A percentile compares a stretch with the other conserved stretches of the same genome.
phyloP scores from a whole-genome alignment of 92 coral and sea anemone genomes.

The Umimayanthus kanabou region DNA sequence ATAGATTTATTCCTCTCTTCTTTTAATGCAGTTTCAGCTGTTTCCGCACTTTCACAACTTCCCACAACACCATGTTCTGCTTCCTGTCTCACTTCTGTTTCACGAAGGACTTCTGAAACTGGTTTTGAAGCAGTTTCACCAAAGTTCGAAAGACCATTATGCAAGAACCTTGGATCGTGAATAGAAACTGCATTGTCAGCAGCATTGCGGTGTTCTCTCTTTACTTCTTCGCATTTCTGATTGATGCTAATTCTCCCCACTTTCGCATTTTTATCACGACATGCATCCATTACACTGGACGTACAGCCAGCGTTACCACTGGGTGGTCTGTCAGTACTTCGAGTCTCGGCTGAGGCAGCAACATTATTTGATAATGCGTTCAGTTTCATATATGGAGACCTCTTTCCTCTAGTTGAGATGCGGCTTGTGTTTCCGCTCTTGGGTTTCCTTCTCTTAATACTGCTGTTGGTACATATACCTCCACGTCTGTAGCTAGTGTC shows the following conservation, averaged over 20 bases:
- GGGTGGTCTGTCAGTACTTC: background rate
- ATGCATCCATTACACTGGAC: background rate
- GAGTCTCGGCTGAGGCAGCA: background rate
- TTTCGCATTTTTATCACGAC: background rate
- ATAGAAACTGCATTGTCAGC: background rate
- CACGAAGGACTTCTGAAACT: background rate
- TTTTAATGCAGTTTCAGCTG: background rate
- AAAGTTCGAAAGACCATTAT: background rate
- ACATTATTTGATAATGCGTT: background rate
- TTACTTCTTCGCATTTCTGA: background rate
- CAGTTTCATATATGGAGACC: background rate
- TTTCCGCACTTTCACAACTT: background rate
- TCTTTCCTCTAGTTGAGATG: background rate
- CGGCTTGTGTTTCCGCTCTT: conserved; percentile 2
- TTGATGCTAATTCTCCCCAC: background rate
- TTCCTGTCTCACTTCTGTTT: background rate
- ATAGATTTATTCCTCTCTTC: background rate
- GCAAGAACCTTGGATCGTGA: background rate
- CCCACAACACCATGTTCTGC: no score
- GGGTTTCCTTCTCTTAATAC: background rate
- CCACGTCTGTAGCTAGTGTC: conserved; percentile 3
- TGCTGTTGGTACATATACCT: background rate
- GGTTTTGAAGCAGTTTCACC: background rate
- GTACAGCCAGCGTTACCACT: background rate
- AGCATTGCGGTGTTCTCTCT: background rate